phyloP scores from a whole-genome alignment of 64 coral and sea anemone genomes.

The Pocillopora verrucosa region DNA sequence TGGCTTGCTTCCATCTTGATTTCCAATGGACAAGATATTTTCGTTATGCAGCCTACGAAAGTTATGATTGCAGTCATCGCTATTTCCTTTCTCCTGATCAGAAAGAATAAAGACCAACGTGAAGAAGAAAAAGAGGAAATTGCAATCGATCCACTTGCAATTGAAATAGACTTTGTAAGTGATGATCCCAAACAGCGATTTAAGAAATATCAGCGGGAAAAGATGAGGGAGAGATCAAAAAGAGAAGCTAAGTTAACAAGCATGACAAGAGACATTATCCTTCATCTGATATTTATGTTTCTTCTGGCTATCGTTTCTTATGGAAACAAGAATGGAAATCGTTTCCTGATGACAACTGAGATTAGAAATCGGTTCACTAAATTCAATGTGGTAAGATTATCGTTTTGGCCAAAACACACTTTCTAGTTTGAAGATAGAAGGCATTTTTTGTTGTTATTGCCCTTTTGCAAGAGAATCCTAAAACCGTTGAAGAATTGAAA shows the following conservation, averaged over 20 bases:
- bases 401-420: background rate
- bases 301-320: slow-evolving; percentile 80
- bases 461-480: no score
- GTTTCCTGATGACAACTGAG: slow-evolving; percentile 62
- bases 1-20: slow-evolving; percentile 87
- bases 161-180: slow-evolving; percentile 4
- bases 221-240: slow-evolving; percentile 44
- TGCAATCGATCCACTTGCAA: background rate
- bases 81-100: slow-evolving; percentile 43
- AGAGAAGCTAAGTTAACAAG: slow-evolving; percentile 69
- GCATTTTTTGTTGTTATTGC: no score
- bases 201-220: slow-evolving; percentile 34
- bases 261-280: slow-evolving; percentile 50
- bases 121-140: background rate
- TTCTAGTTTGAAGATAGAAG: no score
- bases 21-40: slow-evolving; percentile 77
- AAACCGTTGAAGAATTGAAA: no score
- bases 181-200: background rate
- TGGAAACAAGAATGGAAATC: slow-evolving; percentile 61
- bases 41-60: slow-evolving; percentile 81
- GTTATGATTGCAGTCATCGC: slow-evolving; percentile 60
- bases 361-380: slow-evolving; percentile 52
- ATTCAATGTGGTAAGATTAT: slow-evolving; percentile 60
- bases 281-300: slow-evolving; percentile 62
- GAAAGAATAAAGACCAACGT: background rate